Conservation (phyloP, 2,113 vertebrate species). For the Apus apus region DNA sequence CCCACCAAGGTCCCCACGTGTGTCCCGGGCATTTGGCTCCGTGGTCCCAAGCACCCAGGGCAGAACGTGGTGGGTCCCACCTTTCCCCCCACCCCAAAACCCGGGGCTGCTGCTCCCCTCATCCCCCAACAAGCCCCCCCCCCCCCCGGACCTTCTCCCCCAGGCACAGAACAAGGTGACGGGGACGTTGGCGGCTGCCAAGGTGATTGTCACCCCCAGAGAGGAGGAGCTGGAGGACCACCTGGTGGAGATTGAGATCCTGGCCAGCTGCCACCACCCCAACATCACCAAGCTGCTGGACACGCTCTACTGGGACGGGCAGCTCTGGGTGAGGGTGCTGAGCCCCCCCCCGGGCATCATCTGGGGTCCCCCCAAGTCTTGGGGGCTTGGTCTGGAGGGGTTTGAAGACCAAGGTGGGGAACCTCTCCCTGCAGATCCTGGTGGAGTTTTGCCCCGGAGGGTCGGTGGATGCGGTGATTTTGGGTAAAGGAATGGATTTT, state of each 20-base stretch:
- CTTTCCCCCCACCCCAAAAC: accelerated
- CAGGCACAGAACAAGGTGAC: slow-evolving; percentile 51
- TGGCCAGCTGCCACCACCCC: slow-evolving; percentile 69
- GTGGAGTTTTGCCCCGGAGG: slow-evolving; percentile 80
- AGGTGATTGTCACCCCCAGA: slow-evolving; percentile 59
- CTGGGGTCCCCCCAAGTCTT: neutral
- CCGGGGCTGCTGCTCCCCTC: neutral
- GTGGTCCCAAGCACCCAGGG: accelerated
- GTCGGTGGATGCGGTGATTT: slow-evolving; percentile 74
- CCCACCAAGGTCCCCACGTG: accelerated
- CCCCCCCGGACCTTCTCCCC: neutral
- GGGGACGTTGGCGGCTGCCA: slow-evolving; percentile 55
- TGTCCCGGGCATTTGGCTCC: accelerated
- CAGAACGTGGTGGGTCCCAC: accelerated
- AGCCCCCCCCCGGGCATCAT: accelerated
- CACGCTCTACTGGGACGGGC: slow-evolving; percentile 63
- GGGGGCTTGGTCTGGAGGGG: too few species aligned
- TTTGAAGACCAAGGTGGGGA: neutral
- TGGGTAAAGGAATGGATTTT: slow-evolving; percentile 50
- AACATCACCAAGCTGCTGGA: slow-evolving; percentile 71
- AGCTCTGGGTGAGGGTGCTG: slow-evolving; percentile 70
- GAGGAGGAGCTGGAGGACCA: slow-evolving; percentile 77
- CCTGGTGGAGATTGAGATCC: slow-evolving; percentile 69
- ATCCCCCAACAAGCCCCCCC: accelerated
- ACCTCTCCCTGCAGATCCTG: slow-evolving; percentile 64